Evolutionary conservation across 2,113 vertebrate genomes (phyloP), one percentile per base, ranked within the genome.

Genomic region (Neogobius melanostomus): DNA sequence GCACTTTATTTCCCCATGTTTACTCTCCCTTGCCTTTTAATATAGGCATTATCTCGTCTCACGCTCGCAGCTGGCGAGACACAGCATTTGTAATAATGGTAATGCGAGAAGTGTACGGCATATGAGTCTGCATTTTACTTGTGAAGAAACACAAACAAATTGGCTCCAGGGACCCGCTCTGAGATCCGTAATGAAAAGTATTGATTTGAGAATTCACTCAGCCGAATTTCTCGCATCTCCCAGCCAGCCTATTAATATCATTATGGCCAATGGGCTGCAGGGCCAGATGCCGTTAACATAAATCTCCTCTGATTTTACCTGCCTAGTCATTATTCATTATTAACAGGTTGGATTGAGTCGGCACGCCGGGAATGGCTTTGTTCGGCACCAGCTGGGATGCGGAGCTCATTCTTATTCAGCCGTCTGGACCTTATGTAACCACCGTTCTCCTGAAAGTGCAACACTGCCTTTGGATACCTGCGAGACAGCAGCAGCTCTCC

Each of bases 161-260:
- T 76, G 62, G 62, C 73, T 16, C 6, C 69, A 79, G 63, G 51
- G 17, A 62, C n/a, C 36, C 44, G 60, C 69, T 78, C 59, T 8
- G 6, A 74, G 77, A 64, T 53, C 57, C 65, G 72, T 81, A 85
- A 90, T 89, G 82, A 88, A 90, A 77, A 79, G 71, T 88, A 87
- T 87, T 82, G 87, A 91, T 89, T 88, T 66, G 47, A 79, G 77
- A 83, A 87, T 87, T 82, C 67, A 66, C 71, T 82, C 77, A 17
- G 72, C 71, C 74, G 68, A 77, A 81, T 77, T 77, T 75, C 79
- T 57, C 12, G 73, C 64, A 60, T 81, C 77, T 75, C 74, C 46
- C 76, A 79, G 78, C 69, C 48, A 68, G 57, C 47, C 59, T 61
- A 72, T 82, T 87, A 82, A 88, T 79, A 81, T 76, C 56, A 74